Percentiles rank a stretch among this genome's conserved stretches.
These are phyloP conservation scores for Hepsetus odoe DNA, from an alignment of 2,113 vertebrate species.

Conservation along the genomic window DNA sequence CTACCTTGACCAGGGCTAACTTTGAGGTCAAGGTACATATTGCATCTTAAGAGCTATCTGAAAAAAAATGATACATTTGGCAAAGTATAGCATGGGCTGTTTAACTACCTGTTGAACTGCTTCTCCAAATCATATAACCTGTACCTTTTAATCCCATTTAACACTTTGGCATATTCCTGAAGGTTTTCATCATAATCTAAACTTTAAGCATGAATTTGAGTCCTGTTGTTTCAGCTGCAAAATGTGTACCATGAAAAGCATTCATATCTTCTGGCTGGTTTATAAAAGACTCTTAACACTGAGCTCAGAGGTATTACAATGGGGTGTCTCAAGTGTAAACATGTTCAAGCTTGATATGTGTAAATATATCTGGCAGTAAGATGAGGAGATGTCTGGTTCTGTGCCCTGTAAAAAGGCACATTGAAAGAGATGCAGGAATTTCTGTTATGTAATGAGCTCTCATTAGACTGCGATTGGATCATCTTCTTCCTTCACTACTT, in stretches of 20 bases:
- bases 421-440: constrained; percentile 66
- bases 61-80: not conserved
- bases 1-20: not conserved
- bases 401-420: constrained; percentile 65
- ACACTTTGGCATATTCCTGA: constrained; percentile 50
- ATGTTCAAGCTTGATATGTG: constrained; percentile 66
- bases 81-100: no score
- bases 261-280: constrained; percentile 61
- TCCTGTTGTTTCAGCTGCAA: constrained; percentile 59
- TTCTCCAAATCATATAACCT: no score
- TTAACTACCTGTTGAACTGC: no score
- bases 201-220: constrained; percentile 48
- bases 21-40: no score
- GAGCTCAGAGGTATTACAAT: constrained; percentile 58
- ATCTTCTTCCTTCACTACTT: constrained; percentile 56
- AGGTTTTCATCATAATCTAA: not conserved
- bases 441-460: constrained; percentile 67
- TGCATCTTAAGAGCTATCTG: not conserved
- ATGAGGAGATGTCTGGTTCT: constrained; percentile 53
- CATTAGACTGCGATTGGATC: constrained; percentile 65
- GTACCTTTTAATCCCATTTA: constrained; percentile 56
- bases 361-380: constrained; percentile 69
- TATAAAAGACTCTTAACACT: constrained; percentile 56
- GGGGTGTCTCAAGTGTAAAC: constrained; percentile 65
- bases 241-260: constrained; percentile 59